Evolutionary conservation across 2,888 invertebrate genomes (phyloP).

Genomic region (Pimpla rufipes): DNA sequence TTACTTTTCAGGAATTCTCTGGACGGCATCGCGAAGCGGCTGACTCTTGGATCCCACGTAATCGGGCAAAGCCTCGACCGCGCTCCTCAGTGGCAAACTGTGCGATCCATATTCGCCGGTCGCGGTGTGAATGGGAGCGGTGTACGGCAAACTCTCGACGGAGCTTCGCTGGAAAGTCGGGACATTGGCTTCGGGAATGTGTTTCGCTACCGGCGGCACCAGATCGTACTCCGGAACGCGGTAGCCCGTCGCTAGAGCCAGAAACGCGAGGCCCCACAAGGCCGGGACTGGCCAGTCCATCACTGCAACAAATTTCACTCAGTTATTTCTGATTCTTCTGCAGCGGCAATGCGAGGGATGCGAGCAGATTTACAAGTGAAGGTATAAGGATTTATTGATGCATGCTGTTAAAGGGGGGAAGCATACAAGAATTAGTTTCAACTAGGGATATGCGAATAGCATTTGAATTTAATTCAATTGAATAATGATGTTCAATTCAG

Average conservation of each 20-base stretch:
- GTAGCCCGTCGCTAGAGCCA: conserved; percentile 77
- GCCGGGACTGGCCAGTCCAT: conserved; percentile 74
- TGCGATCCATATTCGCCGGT: conserved; percentile 83
- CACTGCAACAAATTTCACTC: conserved; percentile 63
- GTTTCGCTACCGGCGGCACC: conserved; percentile 70
- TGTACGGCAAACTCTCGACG: conserved; percentile 85
- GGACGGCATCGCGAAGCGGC: conserved; percentile 67
- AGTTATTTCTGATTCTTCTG: not conserved
- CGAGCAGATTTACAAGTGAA: too few relatives aligned
- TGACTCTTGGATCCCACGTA: conserved; percentile 57
- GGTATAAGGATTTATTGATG: too few relatives aligned
- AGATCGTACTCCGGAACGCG: conserved; percentile 77
- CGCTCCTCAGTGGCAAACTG: conserved; percentile 89
- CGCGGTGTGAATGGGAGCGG: conserved; percentile 42
- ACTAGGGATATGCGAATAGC: too few relatives aligned
- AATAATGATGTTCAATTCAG: too few relatives aligned
- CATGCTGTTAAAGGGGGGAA: too few relatives aligned
- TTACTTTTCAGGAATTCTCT: conserved; percentile 63
- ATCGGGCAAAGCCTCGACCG: conserved; percentile 88
- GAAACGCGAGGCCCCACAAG: conserved; percentile 73
- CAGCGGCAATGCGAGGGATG: too few relatives aligned
- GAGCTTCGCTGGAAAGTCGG: conserved; percentile 85
- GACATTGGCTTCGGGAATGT: conserved; percentile 69
- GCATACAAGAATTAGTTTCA: too few relatives aligned
- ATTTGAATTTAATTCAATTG: too few relatives aligned